Evolutionary conservation across 2,888 invertebrate species (phyloP).

Genomic region (Julus scanicus): DNA sequence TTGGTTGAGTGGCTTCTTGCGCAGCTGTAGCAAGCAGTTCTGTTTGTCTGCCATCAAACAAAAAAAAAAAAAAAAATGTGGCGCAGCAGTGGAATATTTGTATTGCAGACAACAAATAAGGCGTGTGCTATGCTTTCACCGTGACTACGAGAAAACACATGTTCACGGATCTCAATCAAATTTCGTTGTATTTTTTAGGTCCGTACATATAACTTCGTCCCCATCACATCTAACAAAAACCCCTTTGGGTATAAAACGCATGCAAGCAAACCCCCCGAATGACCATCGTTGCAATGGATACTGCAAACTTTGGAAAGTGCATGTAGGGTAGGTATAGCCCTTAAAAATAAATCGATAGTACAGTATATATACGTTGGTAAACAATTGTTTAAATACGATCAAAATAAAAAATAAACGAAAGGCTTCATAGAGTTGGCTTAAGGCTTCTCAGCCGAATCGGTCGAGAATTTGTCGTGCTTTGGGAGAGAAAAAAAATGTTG

Average conservation of each 20-base stretch:
- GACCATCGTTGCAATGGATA: background rate
- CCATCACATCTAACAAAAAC: background rate
- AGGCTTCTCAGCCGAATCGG: background rate
- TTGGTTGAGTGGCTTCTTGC: background rate
- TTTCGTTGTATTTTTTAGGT: background rate
- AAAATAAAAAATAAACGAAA: background rate
- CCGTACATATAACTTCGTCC: background rate
- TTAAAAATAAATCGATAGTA: background rate
- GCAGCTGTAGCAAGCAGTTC: slow-evolving; percentile 3
- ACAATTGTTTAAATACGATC: background rate
- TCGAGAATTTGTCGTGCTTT: background rate
- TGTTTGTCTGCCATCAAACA: background rate
- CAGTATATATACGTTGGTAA: background rate
- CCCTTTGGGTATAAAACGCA: background rate
- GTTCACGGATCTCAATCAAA: slow-evolving; percentile 16
- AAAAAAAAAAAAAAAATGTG: background rate
- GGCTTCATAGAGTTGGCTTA: background rate
- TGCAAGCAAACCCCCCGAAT: background rate
- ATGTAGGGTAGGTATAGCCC: background rate
- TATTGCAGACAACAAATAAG: background rate
- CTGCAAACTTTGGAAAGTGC: background rate
- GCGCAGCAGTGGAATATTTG: background rate
- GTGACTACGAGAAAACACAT: background rate
- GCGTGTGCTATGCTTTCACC: background rate
- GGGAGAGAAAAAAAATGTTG: background rate